A percentile compares a stretch with the other conserved stretches of the same genome.
phyloP scores from a whole-genome alignment of 53 echinoderm and acorn worm genomes.

The Actinopyga echinites region DNA sequence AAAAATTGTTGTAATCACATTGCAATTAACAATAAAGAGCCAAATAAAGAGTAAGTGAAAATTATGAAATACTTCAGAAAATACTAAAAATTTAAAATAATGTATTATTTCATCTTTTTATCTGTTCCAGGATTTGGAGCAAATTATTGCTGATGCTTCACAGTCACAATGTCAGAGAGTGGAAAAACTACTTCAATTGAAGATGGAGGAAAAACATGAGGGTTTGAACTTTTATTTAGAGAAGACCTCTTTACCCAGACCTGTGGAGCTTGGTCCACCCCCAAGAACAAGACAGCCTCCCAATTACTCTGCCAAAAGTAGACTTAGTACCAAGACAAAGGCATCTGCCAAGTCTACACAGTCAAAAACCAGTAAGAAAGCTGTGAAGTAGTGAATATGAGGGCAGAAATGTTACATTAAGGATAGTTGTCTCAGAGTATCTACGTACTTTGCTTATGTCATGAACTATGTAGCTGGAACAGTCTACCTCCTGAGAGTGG shows the following conservation, averaged over 20 bases:
- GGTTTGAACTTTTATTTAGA: slow-evolving; percentile 73
- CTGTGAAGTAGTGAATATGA: not conserved
- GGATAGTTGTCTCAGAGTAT: no score
- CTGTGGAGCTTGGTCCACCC: slow-evolving; percentile 80
- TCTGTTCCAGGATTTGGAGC: slow-evolving; percentile 49
- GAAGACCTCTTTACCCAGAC: slow-evolving; percentile 87
- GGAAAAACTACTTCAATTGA: slow-evolving; percentile 73
- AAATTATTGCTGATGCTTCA: slow-evolving; percentile 70
- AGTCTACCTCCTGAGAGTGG: no score
- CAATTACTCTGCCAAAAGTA: slow-evolving; percentile 64
- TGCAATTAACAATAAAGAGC: no score
- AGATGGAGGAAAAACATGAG: slow-evolving; percentile 76
- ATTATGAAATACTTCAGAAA: not conserved
- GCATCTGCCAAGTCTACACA: slow-evolving; percentile 44
- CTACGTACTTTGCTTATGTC: no score
- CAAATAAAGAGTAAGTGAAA: no score
- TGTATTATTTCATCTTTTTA: not conserved
- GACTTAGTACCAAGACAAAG: slow-evolving; percentile 54
- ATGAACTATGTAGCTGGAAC: no score
- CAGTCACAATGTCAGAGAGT: slow-evolving; percentile 53
- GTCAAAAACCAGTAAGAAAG: slow-evolving; percentile 31
- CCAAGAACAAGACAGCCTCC: slow-evolving; percentile 81
- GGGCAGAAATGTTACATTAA: not conserved
- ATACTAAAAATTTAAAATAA: not conserved
- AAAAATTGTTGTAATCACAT: no score